Percentiles rank a stretch among this genome's conserved stretches.
Conservation (phyloP, 2,888 invertebrate species). For the Boloria euphrosyne region DNA sequence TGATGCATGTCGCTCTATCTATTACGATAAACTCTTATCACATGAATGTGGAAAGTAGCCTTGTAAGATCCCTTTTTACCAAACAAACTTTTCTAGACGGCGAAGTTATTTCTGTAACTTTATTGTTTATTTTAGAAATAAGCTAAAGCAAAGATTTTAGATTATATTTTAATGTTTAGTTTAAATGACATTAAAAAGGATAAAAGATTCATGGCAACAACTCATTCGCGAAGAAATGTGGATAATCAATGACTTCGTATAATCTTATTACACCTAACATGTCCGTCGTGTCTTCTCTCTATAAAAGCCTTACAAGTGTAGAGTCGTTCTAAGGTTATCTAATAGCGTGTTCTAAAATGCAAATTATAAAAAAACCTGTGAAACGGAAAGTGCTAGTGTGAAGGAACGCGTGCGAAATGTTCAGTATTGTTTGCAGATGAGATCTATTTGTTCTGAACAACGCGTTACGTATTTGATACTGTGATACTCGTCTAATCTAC, state of each 20-base stretch:
- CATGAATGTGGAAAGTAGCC: slow-evolving; percentile 7
- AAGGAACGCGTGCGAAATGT: slow-evolving; percentile 66
- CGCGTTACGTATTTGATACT: slow-evolving; percentile 22
- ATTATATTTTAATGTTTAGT: not conserved
- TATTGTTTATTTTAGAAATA: not conserved
- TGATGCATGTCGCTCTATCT: slow-evolving; percentile 23
- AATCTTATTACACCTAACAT: slow-evolving; percentile 9
- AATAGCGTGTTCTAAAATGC: slow-evolving; percentile 21
- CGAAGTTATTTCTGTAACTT: not conserved
- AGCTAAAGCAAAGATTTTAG: too few relatives aligned
- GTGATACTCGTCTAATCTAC: slow-evolving; percentile 7
- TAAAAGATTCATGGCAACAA: not conserved
- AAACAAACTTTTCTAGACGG: not conserved
- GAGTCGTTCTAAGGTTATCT: slow-evolving; percentile 32
- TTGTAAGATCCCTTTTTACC: not conserved
- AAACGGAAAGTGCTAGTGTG: slow-evolving; percentile 67
- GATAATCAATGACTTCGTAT: slow-evolving; percentile 14
- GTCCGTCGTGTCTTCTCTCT: slow-evolving; percentile 15
- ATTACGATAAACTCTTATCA: slow-evolving; percentile 23
- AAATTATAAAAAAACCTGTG: slow-evolving; percentile 42
- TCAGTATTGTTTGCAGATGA: slow-evolving; percentile 31
- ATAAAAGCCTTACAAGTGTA: slow-evolving; percentile 31
- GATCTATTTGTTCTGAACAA: slow-evolving; percentile 27
- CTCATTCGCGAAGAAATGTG: not conserved
- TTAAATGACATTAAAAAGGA: not conserved